Base-by-base conservation (phyloP, 2,888 invertebrate species). In the Caenorhabditis sp. region DNA sequence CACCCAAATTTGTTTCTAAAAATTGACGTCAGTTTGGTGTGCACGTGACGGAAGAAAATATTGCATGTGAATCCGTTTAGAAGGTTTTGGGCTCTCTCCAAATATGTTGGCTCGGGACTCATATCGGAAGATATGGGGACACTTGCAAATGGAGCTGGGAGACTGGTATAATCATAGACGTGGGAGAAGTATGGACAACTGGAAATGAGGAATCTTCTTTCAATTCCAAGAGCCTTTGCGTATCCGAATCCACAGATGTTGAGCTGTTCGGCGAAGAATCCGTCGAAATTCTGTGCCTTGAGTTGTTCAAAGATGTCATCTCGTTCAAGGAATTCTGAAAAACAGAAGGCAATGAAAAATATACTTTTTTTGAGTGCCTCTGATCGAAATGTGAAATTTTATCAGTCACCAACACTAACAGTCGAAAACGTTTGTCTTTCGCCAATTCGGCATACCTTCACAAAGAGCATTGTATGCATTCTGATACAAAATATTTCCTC, bases 221-320 rank as follows among this genome's bases (percentile, higher is more conserved):
- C 80, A 44, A 89, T 89, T n/a, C 82, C 87, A 0, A 89, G 49
- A 24, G 84, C 81, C 7, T 88, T 75, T 7, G 84, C 82, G 38
- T 89, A 76, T 14, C 84, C 88, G 38, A 80, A 64, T 14, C 89
- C 89, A 61, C 88, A 89, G 1, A 84, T 54, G 49, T 84, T 85
- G 14, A 88, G 61, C 74, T 88, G 88, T 56, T 89, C 89, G 8
- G 80, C 75, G 28, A 89, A 84, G 59, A 80, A 82, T 31, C 82
- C 89, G 31, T 89, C 89, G 41, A 89, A 89, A 1, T 89, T 84
- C 66, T 85, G 81, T 0, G 38, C 54, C 22, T 83, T 74, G 16
- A 89, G 66, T 26, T 84, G 44, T 0, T 81, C 28, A 56, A 89
- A 81, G 0, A 84, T 6, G 22, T 82, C 74, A n/a, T 82, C 81